A percentile compares a stretch with the other conserved stretches of the same genome.
These are phyloP conservation scores for Ladona fulva DNA, from an alignment of 1,140 invertebrate genomes.

Conservation along the genomic window DNA sequence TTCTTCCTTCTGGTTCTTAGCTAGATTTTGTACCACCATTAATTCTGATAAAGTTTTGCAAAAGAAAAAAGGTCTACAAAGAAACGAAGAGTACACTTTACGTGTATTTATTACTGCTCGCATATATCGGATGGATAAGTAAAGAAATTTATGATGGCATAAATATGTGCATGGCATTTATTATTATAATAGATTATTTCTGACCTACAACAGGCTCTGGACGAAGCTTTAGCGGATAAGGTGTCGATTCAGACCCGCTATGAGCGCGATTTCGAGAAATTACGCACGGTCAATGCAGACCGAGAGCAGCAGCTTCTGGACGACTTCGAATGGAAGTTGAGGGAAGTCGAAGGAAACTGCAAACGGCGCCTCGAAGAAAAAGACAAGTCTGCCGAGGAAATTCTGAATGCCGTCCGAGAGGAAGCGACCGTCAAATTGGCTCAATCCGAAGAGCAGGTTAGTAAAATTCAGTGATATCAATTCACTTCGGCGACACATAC, in stretches of 20 bases:
- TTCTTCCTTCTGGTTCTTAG: too few relatives aligned
- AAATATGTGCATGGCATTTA: too few relatives aligned
- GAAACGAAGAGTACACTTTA: too few relatives aligned
- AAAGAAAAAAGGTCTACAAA: too few relatives aligned
- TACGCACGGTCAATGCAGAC: conserved; percentile 44
- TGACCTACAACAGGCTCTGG: conserved; percentile 35
- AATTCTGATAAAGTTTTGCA: too few relatives aligned
- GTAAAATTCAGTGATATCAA: too few relatives aligned
- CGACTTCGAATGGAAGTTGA: conserved; percentile 59
- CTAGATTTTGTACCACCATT: too few relatives aligned
- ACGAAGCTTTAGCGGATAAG: conserved; percentile 47
- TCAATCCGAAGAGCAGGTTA: too few relatives aligned
- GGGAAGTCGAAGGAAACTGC: conserved; percentile 51
- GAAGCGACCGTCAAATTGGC: conserved; percentile 27
- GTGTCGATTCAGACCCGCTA: conserved; percentile 46
- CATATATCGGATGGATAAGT: too few relatives aligned
- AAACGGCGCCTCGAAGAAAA: conserved; percentile 49
- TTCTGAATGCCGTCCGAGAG: conserved; percentile 38
- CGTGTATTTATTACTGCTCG: too few relatives aligned
- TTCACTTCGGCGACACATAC: too few relatives aligned
- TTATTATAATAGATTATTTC: not conserved
- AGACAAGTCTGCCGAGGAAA: conserved; percentile 39
- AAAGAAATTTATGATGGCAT: too few relatives aligned
- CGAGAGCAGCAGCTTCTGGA: conserved; percentile 53
- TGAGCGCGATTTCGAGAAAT: conserved; percentile 51